Conservation (phyloP, 2,797 vertebrate genomes). For the Peromyscus aztecus region DNA sequence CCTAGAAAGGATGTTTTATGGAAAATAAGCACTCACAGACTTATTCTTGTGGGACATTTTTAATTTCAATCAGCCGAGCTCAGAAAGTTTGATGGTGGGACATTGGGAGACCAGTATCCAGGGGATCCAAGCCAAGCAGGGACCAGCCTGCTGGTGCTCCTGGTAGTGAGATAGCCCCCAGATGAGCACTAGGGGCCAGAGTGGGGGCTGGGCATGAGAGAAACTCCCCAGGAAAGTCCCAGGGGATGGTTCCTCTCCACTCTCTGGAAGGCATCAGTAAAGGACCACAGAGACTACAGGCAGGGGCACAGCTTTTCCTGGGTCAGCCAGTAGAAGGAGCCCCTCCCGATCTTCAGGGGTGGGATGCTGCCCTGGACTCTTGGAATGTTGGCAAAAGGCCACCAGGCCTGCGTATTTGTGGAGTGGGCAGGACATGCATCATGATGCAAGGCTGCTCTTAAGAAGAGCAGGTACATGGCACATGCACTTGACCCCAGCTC, state of each 20-base stretch:
- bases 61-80: not conserved
- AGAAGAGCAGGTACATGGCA: not conserved
- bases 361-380: too few relatives aligned
- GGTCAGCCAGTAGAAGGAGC: accelerated
- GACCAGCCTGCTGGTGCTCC: not conserved
- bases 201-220: accelerated
- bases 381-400: accelerated
- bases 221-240: not conserved
- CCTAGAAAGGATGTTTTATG: not conserved
- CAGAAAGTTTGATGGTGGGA: not conserved
- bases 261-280: accelerated
- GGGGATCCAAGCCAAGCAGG: not conserved
- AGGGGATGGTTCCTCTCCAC: accelerated
- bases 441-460: accelerated
- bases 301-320: accelerated
- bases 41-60: not conserved
- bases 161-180: not conserved
- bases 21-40: not conserved
- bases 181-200: not conserved
- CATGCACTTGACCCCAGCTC: too few relatives aligned
- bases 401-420: not conserved
- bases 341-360: too few relatives aligned
- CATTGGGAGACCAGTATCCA: accelerated
- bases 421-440: not conserved
- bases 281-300: accelerated